Base-by-base conservation (phyloP, 64 coral and sea anemone genomes). In the Porites lutea region DNA sequence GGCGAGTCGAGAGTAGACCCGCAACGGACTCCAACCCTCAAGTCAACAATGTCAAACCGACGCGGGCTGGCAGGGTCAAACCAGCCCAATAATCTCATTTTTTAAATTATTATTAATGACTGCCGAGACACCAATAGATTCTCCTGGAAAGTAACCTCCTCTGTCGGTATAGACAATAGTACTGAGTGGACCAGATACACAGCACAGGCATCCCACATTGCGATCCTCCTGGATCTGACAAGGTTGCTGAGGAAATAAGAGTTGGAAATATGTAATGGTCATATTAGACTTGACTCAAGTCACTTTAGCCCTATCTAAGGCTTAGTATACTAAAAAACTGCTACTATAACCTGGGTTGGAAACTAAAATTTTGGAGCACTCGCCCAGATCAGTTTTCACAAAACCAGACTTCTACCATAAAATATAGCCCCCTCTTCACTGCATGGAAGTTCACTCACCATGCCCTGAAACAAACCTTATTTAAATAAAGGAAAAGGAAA, bases 91-190 rank as follows among this genome's bases (percentile, higher is more conserved):
- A 82, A 96, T 63, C 9, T 96, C 72, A 67, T 82, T 80, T 9
- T 86, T 93, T 55, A 88, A 89, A 72, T 87, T 80, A 81, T 96
- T 96, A 48, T 89, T 96, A 37, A 96, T 96, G 86, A 93, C 92
- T 66, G 84, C 66, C 11, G 90, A 96, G 65, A 93, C 79, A 77
- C 78, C 82, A 67, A 96, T 93, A 53, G 90, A 75, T 89, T 96
- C 95, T 0, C 95, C 95, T 22, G 95, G 95, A 74, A 90, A 96
- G 73, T 96, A 96, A 11, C 95, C 95, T 8, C 95, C 95, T 18
- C 95, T 83, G 90, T 96, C 95, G 71, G 95, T 96, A 72, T 83
- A 72, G 4, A 79, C 79, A 78, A 84, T 85, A 4, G 93, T 66
- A 13, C 67, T 65, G 20, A 96, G 87, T 53, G 72, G 80, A 60